Base-by-base conservation (phyloP, 2,888 invertebrate species). In the Ferdinandea cuprea region DNA sequence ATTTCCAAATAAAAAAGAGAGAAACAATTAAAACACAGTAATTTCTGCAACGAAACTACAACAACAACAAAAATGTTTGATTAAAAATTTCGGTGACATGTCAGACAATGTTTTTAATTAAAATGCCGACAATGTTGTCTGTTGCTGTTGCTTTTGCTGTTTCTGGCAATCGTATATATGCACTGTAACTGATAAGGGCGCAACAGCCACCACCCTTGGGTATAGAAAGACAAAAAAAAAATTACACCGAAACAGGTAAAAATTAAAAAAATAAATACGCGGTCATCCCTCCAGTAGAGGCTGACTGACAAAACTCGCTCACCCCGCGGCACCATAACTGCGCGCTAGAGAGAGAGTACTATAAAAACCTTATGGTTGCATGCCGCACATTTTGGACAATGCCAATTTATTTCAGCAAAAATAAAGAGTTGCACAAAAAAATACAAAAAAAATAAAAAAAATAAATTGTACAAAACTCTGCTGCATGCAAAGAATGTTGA, bases 41-140 rank as follows among this genome's bases (percentile, higher is more conserved):
- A n/a, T 48, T 9, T 48, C 25, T 11, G 5, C 21, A 48, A 15
- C 25, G 21, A 46, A 56, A 19, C 21, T 5, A 56, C 32, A 59
- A 19, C 8, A 35, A 58, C 37, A 54, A 61, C 37, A 59, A 40
- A 66, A 71, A 77, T 48, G 77, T 77, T 77, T 83, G 81, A 72
- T 77, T 77, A 83, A 83, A 83, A 83, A 83, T 72, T 72, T 77
- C 71, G 81, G 77, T 83, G 81, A 83, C 81, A 83, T 83, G 81
- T 77, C 77, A 68, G 77, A 77, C 71, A 83, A 72, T 77, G 72
- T 83, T 83, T 81, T 83, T 83, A 83, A 83, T 83, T 83, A 83
- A 83, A 83, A 83, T 77, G 81, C 77, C 77, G 81, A 77, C 81
- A 81, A 81, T 81, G 77, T 81, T 77, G 71, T 77, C 66, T 77